Evolutionary conservation across 2,113 vertebrate species (phyloP), one percentile per base, ranked within the genome.

Genomic region (Thinocorus orbignyianus): DNA sequence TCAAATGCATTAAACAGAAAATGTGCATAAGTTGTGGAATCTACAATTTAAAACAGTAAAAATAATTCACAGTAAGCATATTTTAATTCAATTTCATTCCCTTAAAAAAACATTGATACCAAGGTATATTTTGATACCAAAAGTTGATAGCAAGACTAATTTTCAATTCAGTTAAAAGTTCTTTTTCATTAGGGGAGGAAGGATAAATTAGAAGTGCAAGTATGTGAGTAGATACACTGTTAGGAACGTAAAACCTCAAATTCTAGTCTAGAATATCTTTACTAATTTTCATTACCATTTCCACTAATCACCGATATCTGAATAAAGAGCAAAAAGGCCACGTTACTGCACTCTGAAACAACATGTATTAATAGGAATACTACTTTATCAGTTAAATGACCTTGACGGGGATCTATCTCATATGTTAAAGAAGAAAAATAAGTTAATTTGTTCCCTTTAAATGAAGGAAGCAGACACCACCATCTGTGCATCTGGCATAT

Each of bases 1-100:
- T 99, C 99, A 49, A 99, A 99, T 18, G 99, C 99, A 61, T 99
- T 99, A 98, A 99, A 99, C 89, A 99, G 98, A 98, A 99, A 99
- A 91, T 99, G 99, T 88, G 99, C 99, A 18, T 99, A 99, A 24
- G 98, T 99, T 28, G 99, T 99, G 22, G 99, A 99, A 97, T 99
- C 99, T 99, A 95, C 48, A 97, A 98, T 89, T 89, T 73, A 96
- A 97, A 96, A 72, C 25, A 90, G 39, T 84, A 81, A 65, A 86
- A 80, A 58, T 28, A 26, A 46, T 48, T 46, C 10, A 68, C 23
- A 65, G 30, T 92, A 80, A 94, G 41, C 20, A 88, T 8, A 48
- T 44, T 49, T 83, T 46, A 4, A 48, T 62, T 73, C 52, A 17
- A 52, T 69, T 79, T 61, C 20, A 72, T 85, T 66, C 6, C 7